Conservation (phyloP, 2,113 vertebrate species). For the Suncus etruscus region DNA sequence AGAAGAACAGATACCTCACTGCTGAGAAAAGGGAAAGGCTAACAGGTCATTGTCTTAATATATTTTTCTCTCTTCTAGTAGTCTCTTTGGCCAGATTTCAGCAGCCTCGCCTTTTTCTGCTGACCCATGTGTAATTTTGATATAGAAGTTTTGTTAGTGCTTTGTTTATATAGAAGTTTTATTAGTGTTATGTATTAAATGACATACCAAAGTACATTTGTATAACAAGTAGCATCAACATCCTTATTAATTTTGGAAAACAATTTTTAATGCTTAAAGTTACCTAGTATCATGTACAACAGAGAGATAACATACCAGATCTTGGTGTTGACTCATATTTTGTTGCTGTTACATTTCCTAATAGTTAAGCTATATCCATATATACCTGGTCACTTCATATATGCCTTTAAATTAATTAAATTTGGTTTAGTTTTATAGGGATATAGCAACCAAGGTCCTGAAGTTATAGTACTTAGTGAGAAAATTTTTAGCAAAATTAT, state of each 20-base stretch:
- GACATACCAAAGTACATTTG: neutral
- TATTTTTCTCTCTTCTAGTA: neutral
- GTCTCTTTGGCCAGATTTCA: neutral
- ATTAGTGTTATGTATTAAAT: constrained; percentile 34
- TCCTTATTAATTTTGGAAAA: neutral
- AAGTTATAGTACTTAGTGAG: constrained; percentile 36
- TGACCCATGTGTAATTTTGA: neutral
- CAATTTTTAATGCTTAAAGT: neutral
- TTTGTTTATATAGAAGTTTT: neutral
- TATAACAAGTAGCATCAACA: constrained; percentile 1
- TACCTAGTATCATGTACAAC: neutral
- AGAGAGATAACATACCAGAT: neutral
- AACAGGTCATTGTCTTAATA: neutral
- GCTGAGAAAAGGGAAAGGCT: neutral
- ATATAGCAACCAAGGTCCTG: constrained; percentile 33
- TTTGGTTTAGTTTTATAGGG: neutral
- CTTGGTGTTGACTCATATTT: neutral
- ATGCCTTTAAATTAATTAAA: constrained; percentile 47
- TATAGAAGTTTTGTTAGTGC: neutral
- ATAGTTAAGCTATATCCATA: constrained; percentile 6
- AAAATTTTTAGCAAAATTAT: constrained; percentile 30
- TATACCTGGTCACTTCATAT: constrained; percentile 43
- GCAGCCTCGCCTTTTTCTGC: neutral
- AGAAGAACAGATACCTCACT: neutral
- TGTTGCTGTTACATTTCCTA: constrained; percentile 6